A percentile compares a stretch with the other conserved stretches of the same genome.
Conservation (phyloP, 2,797 vertebrate species). For the Babyrousa celebensis region DNA sequence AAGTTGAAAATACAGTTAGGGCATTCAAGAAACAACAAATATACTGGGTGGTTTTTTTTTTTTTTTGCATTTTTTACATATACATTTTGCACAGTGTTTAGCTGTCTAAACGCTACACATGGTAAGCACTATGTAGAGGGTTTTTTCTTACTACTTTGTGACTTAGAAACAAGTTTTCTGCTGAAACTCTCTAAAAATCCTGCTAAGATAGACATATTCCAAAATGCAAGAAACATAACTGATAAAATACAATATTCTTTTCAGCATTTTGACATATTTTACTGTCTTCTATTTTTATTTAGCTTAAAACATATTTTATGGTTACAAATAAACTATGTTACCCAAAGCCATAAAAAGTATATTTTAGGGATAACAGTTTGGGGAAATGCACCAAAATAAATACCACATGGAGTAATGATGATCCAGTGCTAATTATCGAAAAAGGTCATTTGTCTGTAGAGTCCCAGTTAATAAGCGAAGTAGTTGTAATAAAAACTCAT, state of each 20-base stretch:
- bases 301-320: constrained; percentile 49
- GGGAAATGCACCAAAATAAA: constrained; percentile 25
- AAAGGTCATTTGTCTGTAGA: background rate
- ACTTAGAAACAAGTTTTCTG: constrained; percentile 66
- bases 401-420: background rate
- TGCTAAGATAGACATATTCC: background rate
- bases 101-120: background rate
- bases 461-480: background rate
- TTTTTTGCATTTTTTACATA: background rate
- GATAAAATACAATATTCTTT: constrained; percentile 28
- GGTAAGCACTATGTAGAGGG: background rate
- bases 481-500: constrained; percentile 1
- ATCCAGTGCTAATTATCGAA: background rate
- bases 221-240: constrained; percentile 5
- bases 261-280: constrained; percentile 21
- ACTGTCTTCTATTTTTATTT: constrained; percentile 21
- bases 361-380: constrained; percentile 1
- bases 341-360: background rate
- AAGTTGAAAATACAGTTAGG: background rate
- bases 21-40: background rate
- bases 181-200: constrained; percentile 15
- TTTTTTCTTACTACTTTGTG: constrained; percentile 39
- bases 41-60: background rate
- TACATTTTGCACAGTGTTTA: background rate
- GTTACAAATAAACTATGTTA: constrained; percentile 61